Conservation (phyloP, 2,113 vertebrate species). For the Chlorocebus sabaeus region DNA sequence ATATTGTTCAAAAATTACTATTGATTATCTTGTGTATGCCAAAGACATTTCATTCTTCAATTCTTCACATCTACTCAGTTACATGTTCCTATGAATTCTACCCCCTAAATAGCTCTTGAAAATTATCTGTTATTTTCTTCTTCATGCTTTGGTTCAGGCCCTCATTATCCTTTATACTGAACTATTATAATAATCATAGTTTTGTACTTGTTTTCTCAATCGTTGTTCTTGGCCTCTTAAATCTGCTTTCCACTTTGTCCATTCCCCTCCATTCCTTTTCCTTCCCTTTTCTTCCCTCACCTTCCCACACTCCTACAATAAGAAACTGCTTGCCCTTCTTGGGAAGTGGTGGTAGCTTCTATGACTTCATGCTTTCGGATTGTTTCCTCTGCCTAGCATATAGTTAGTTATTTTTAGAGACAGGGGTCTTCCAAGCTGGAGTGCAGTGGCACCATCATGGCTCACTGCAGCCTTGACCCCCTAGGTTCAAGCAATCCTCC, state of each 20-base stretch:
- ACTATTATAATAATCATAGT: not conserved
- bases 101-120: not conserved
- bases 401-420: no score
- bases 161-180: not conserved
- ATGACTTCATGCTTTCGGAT: not conserved
- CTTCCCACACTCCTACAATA: not conserved
- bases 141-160: not conserved
- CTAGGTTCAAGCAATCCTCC: no score
- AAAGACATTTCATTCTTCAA: not conserved
- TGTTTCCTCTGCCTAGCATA: not conserved
- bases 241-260: not conserved
- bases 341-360: not conserved
- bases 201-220: not conserved
- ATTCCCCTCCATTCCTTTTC: not conserved
- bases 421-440: no score
- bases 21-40: not conserved
- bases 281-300: not conserved
- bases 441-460: no score
- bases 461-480: no score
- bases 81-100: not conserved
- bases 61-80: not conserved
- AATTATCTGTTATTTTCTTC: not conserved
- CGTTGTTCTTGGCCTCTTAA: not conserved
- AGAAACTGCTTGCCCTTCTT: not conserved
- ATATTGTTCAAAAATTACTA: not conserved